Evolutionary conservation across 2,113 vertebrate genomes (phyloP), one percentile per base, ranked within the genome.

Genomic region (Hydrochoerus hydrochaeris): DNA sequence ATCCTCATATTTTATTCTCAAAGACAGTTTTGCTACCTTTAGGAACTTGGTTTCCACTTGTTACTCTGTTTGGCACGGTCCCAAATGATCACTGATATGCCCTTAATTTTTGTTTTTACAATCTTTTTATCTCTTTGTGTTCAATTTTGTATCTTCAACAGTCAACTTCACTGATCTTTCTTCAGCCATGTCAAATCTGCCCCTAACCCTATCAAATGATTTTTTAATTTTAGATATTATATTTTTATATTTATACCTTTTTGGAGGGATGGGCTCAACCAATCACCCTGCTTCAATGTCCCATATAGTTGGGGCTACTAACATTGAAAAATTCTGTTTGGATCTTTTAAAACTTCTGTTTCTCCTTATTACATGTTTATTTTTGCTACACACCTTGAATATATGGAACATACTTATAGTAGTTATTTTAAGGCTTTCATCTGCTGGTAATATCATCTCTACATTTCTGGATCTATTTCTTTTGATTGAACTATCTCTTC

Each of bases 81-180:
- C 7, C 38, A n/a, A 73, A 44, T 10, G 26, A 67, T 81, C 41
- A 65, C 13, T 84, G 35, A 60, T 28, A n/a, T 24, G 78, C 22
- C 44, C 5, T 49, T 95, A 2, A 46, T 44, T 60, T 84, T 58
- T 71, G 71, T 78, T 84, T 78, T 65, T 58, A n/a, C n/a, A 92
- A 20, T 60, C 17, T 86, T 94, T 94, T 69, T 24, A 73, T 88
- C 4, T 54, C 1, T 46, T 57, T 71, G 12, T 85, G 6, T 73
- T 95, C 57, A 86, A 88, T 80, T 87, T 88, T 67, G 22, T 67
- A n/a, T 20, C 67, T 96, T 82, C 85, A n/a, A 10, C n/a, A 57
- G 57, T 96, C 30, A 85, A 38, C 77, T 75, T 85, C 35, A 88
- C 4, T 78, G 12, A 65, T 46, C 11, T 96, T 94, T 92, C 63